Evolutionary conservation across 2,113 vertebrate species (phyloP), one percentile per base, ranked within the genome.

Genomic region (Perccottus glenii): DNA sequence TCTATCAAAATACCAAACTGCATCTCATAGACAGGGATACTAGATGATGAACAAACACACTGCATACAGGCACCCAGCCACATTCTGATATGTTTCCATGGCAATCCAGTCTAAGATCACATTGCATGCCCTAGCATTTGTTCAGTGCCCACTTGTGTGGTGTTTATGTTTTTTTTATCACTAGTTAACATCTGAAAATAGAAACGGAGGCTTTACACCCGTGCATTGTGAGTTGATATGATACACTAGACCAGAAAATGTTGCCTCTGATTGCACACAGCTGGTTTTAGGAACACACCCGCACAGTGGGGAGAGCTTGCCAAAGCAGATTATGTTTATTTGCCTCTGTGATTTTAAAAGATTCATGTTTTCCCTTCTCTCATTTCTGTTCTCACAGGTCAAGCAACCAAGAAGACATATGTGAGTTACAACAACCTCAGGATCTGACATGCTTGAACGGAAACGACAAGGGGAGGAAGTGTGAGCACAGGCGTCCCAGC

Each of bases 341-440:
- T 80, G 69, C 59, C 16, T 66, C 55, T 45, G 60, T 9, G 10
- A 12, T 53, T 64, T 60, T 33, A 6, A 36, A 48, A 70, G 35
- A 45, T 50, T 52, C 11, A 11, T 45, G n/a, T 38, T 44, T 59
- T 48, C 33, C 59, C 50, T 75, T 10, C 38, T 73, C 14, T 55
- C 66, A 43, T 60, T 27, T 78, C 46, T 72, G 51, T 65, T 48
- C 48, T 75, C 78, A 38, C 52, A 91, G 90, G 88, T 88, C 90
- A 91, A 77, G 90, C 90, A 48, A 91, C 88, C 53, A 91, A 91
- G 85, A 91, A 91, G 83, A 91, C 90, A 38, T 91, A 91, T 16
- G 90, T 91, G 86, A 91, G 88, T 69, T 91, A 91, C 86, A 91
- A 91, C 86, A 91, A 91, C 81, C 90, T 91, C 88, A 91, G 90